phyloP scores from a whole-genome alignment of 2,113 vertebrate species.

The Notiomystis cincta region DNA sequence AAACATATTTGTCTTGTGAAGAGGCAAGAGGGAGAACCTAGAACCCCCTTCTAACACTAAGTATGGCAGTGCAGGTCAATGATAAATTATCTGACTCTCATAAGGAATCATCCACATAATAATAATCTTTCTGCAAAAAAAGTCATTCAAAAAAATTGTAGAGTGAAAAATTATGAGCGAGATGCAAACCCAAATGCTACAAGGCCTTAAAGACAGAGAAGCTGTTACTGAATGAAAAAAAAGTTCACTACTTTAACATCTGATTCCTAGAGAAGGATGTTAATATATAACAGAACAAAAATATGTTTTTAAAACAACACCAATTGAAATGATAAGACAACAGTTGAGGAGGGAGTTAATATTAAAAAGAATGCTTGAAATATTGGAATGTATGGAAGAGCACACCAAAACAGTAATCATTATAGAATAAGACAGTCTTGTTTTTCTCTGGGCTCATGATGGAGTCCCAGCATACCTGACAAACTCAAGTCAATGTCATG shows the following conservation, averaged over 20 bases:
- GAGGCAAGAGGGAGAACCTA: neutral
- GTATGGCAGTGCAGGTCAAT: neutral
- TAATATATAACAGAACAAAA: neutral
- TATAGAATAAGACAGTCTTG: neutral
- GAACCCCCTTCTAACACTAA: neutral
- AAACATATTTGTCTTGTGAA: neutral
- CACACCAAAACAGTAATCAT: neutral
- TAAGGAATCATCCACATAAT: neutral
- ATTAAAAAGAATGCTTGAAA: neutral
- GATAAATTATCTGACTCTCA: neutral
- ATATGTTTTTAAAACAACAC: neutral
- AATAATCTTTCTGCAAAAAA: neutral
- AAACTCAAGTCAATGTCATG: neutral
- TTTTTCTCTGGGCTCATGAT: neutral
- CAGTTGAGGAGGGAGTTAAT: neutral
- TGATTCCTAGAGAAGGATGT: neutral
- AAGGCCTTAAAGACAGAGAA: constrained; percentile 25
- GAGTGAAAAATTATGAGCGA: constrained; percentile 10
- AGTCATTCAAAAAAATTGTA: neutral
- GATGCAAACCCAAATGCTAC: neutral
- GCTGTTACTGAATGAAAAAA: neutral
- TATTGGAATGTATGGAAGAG: neutral
- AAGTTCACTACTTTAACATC: neutral
- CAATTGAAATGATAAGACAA: neutral
- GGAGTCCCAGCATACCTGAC: neutral